Percentiles rank a stretch among this genome's conserved stretches.
These are phyloP conservation scores for Acanthurus leucopareius DNA, from an alignment of 2,797 vertebrate species.

Conservation along the genomic window DNA sequence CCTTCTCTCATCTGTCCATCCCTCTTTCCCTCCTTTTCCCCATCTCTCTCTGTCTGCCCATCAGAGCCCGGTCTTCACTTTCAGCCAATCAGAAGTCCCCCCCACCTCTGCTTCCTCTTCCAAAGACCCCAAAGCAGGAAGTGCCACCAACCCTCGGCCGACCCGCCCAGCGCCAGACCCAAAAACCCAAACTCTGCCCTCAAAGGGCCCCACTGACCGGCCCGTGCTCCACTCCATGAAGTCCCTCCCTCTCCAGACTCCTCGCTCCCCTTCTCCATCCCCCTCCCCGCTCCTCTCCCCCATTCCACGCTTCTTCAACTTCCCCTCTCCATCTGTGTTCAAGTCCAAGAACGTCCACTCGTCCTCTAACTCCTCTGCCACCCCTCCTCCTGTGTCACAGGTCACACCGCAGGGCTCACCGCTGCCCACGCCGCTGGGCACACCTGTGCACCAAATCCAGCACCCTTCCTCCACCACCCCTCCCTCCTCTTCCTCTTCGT, in stretches of 20 bases:
- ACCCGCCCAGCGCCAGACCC: slow-evolving; percentile 79
- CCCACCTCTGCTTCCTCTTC: slow-evolving; percentile 77
- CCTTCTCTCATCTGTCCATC: slow-evolving; percentile 76
- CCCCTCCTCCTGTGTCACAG: slow-evolving; percentile 88
- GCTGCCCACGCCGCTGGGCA: slow-evolving; percentile 92
- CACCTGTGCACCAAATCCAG: slow-evolving; percentile 91
- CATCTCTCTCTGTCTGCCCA: slow-evolving; percentile 77
- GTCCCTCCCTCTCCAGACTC: slow-evolving; percentile 88
- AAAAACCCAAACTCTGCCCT: slow-evolving; percentile 94
- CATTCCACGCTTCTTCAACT: slow-evolving; percentile 87
- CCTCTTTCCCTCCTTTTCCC: slow-evolving; percentile 56
- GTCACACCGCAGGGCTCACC: slow-evolving; percentile 92
- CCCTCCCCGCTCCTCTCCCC: slow-evolving; percentile 86
- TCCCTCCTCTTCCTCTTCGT: slow-evolving; percentile 92
- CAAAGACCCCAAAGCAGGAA: slow-evolving; percentile 86
- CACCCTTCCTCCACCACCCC: slow-evolving; percentile 87
- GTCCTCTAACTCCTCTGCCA: slow-evolving; percentile 86
- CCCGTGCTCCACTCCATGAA: slow-evolving; percentile 89
- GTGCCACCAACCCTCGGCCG: slow-evolving; percentile 74
- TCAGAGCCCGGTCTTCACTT: slow-evolving; percentile 92
- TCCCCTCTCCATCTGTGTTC: slow-evolving; percentile 87
- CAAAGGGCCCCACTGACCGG: slow-evolving; percentile 89
- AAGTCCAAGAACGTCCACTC: slow-evolving; percentile 86
- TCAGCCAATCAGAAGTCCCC: slow-evolving; percentile 89
- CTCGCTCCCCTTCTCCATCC: slow-evolving; percentile 86